Evolutionary conservation across 2,888 invertebrate species (phyloP).

Genomic region (Volucella inflata): DNA sequence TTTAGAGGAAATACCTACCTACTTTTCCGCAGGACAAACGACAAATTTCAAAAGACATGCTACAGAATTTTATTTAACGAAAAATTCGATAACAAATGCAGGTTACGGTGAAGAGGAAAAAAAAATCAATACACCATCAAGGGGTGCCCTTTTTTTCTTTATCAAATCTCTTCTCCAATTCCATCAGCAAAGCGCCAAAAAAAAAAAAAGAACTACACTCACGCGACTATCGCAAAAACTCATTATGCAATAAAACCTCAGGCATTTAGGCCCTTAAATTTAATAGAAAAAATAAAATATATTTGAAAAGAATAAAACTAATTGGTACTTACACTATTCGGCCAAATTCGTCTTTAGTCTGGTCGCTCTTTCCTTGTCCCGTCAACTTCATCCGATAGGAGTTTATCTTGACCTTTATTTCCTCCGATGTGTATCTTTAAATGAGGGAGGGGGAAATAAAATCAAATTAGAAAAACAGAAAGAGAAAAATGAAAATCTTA

Average conservation of each 20-base stretch:
- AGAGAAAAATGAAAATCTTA: constrained; percentile 9
- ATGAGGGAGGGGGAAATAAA: constrained; percentile 78
- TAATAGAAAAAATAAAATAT: background rate
- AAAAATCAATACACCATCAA: constrained; percentile 33
- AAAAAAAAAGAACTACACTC: constrained; percentile 3
- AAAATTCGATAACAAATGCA: background rate
- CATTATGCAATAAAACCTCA: constrained; percentile 51
- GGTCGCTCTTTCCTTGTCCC: constrained; percentile 86
- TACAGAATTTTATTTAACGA: background rate
- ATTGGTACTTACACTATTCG: constrained; percentile 88
- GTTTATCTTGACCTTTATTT: constrained; percentile 93
- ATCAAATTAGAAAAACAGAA: constrained; percentile 3
- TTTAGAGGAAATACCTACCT: background rate
- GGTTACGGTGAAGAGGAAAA: background rate
- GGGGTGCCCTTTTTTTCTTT: no score
- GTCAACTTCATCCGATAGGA: constrained; percentile 94
- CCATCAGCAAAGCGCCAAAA: constrained; percentile 44
- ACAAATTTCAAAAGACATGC: constrained; percentile 15
- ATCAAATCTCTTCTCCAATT: background rate
- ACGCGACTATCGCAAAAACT: background rate
- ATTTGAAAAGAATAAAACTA: no score
- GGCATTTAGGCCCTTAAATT: background rate
- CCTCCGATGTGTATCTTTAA: constrained; percentile 92
- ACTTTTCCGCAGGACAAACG: background rate
- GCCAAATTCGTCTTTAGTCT: constrained; percentile 92